Base-by-base conservation (phyloP, 2,113 vertebrate genomes). In the Neodon shergylaensis region DNA sequence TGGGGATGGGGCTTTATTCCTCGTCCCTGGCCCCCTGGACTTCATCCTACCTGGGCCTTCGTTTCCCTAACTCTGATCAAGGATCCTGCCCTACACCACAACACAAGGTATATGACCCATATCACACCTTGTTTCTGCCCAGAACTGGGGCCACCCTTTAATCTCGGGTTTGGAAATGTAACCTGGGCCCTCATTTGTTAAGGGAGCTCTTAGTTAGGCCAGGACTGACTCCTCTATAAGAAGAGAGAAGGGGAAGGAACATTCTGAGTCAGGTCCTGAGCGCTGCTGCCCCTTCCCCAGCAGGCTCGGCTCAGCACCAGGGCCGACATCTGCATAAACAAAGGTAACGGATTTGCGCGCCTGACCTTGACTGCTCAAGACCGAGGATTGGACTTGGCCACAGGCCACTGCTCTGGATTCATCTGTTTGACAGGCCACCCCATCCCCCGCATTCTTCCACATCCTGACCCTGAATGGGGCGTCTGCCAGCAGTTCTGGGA, bases 201-300 rank as follows among this genome's bases (percentile, higher is more conserved):
- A 63, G 97, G 93, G 17, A 63, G 61, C 66, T 42, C 87, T 82
- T 36, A 81, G 82, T 39, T 70, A 44, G 36, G 42, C 74, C 65
- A 66, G 94, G 76, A 95, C 82, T 54, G 88, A 90, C 96, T 39
- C 0, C 17, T 52, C 0, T 3, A 7, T 31, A 22, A 39, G 39
- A 65, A 61, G 11, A 24, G 36, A 31, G 42, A 12, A 19, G 54
- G 19, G 22, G 26, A 33, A 39, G 22, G 16, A 79, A 31, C 1
- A 6, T 10, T 82, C 8, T 73, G 17, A 13, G 66, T n/a, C 36
- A 16, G 14, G 52, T 47, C 44, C 66, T 4, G 17, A 87, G 10
- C 19, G 89, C 94, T 91, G 95, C 96, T 94, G 86, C 94, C 96
- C 92, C 49, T 96, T 66, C 87, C 73, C 88, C 72, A 97, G 97